Evolutionary conservation across 2,113 vertebrate species (phyloP).

Genomic region (Hystrix cristata): DNA sequence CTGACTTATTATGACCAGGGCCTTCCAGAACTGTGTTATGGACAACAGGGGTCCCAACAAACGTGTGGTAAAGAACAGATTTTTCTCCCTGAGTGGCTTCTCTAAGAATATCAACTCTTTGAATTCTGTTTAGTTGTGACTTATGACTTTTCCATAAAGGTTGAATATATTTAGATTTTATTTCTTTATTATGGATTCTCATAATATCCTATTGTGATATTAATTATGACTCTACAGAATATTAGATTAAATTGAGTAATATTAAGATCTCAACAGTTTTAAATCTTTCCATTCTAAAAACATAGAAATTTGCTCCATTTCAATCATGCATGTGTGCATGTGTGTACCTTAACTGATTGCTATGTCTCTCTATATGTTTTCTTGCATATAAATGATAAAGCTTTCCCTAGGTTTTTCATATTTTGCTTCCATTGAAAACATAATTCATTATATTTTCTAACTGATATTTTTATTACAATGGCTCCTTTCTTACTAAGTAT

Average conservation of each 20-base stretch:
- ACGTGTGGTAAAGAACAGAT: not conserved
- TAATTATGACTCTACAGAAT: constrained; percentile 2
- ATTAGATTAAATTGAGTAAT: constrained; percentile 43
- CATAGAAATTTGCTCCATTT: not conserved
- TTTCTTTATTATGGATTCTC: not conserved
- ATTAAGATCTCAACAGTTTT: not conserved
- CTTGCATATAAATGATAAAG: not conserved
- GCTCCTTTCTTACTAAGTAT: not conserved
- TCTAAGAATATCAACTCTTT: not conserved
- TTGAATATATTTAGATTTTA: not conserved
- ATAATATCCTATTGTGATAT: not conserved
- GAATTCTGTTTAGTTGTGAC: not conserved
- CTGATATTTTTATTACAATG: not conserved
- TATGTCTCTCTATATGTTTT: not conserved
- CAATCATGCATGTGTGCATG: not conserved
- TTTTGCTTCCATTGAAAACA: constrained; percentile 5
- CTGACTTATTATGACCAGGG: not conserved
- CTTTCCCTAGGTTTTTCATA: not conserved
- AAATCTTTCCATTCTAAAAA: constrained; percentile 1
- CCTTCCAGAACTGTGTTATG: not conserved
- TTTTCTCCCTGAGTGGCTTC: not conserved
- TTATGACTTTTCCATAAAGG: not conserved
- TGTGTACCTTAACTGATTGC: not conserved
- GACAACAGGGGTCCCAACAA: not conserved
- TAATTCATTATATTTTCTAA: not conserved